Conservation (phyloP, 2,797 vertebrate species). For the Coracias cyanogaster region DNA sequence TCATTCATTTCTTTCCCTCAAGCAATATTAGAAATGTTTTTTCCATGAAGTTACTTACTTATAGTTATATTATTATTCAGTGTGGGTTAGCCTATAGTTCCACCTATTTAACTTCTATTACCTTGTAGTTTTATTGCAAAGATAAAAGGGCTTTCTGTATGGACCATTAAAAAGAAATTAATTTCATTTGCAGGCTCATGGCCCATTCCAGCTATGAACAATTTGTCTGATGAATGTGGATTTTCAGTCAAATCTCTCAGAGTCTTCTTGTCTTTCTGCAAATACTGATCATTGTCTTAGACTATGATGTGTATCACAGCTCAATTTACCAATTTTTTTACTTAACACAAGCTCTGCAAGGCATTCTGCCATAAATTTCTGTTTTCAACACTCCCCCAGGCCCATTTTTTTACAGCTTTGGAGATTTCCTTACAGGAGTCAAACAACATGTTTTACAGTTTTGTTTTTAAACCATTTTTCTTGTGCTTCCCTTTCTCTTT, state of each 20-base stretch:
- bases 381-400: not conserved
- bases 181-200: not conserved
- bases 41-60: not conserved
- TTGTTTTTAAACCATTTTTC: not conserved
- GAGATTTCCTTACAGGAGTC: not conserved
- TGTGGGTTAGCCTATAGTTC: not conserved
- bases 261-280: not conserved
- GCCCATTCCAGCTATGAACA: not conserved
- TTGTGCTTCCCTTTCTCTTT: not conserved
- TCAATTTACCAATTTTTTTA: not conserved
- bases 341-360: not conserved
- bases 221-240: not conserved
- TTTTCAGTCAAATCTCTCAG: not conserved
- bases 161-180: not conserved
- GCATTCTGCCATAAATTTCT: not conserved
- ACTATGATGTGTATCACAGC: not conserved
- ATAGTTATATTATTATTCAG: not conserved
- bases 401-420: not conserved
- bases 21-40: not conserved
- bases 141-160: not conserved
- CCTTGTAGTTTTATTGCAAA: not conserved
- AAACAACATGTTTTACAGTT: slow-evolving; percentile 5
- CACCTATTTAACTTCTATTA: not conserved
- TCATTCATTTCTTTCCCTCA: not conserved
- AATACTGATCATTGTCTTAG: not conserved